Conservation (phyloP, 2,888 invertebrate species). For the Acrobasis repandana region DNA sequence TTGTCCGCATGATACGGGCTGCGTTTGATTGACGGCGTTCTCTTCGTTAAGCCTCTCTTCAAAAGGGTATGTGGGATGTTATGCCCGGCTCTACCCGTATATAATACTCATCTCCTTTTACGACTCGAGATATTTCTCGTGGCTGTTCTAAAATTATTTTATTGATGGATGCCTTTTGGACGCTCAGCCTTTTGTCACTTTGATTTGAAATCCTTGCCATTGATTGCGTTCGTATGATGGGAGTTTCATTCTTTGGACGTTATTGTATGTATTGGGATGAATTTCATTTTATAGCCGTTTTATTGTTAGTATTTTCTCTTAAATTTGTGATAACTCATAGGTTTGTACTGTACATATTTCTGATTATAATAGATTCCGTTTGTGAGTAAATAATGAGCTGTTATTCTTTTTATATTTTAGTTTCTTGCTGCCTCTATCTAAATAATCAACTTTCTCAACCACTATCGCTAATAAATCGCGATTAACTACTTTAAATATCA, state of each 20-base stretch:
- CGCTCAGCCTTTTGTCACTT: slow-evolving; percentile 31
- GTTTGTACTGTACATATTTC: too few relatives aligned
- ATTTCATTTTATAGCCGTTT: slow-evolving; percentile 14
- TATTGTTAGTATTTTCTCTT: neutral
- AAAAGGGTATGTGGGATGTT: slow-evolving; percentile 50
- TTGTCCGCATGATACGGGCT: slow-evolving; percentile 47
- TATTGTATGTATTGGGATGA: neutral
- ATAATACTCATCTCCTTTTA: slow-evolving; percentile 60
- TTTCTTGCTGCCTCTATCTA: neutral
- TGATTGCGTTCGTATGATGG: neutral
- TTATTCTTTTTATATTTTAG: neutral
- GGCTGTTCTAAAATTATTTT: slow-evolving; percentile 43
- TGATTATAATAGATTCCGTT: too few relatives aligned
- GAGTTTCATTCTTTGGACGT: neutral
- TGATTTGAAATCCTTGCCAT: slow-evolving; percentile 13
- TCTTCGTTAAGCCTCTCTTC: slow-evolving; percentile 65
- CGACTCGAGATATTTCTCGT: slow-evolving; percentile 61
- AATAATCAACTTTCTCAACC: neutral
- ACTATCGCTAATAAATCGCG: slow-evolving; percentile 6
- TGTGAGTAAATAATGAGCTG: neutral
- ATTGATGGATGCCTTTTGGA: slow-evolving; percentile 34
- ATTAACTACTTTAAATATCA: neutral
- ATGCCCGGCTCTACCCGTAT: slow-evolving; percentile 40
- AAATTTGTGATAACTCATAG: too few relatives aligned
- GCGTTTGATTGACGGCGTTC: slow-evolving; percentile 64